These are phyloP conservation scores for Paguma larvata DNA, from an alignment of 2,797 vertebrate species.

Conservation along the genomic window DNA sequence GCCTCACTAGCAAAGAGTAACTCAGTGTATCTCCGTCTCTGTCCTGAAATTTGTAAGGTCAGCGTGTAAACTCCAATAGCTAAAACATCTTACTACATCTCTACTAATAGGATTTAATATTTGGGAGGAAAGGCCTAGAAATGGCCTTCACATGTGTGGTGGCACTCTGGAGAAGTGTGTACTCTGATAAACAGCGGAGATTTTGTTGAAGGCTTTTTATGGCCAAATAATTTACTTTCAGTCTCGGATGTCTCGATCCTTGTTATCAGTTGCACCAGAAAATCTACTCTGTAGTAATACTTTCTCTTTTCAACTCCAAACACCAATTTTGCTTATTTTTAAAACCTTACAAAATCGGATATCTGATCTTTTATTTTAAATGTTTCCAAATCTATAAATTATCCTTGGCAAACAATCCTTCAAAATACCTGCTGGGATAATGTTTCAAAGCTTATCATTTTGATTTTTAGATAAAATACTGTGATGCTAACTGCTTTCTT, in stretches of 20 bases:
- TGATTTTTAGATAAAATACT: constrained; percentile 28
- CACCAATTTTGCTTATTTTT: constrained; percentile 10
- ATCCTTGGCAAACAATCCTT: background rate
- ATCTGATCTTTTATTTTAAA: background rate
- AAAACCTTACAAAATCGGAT: background rate
- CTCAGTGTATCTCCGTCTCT: background rate
- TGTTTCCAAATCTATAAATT: constrained; percentile 22
- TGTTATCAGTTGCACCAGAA: background rate
- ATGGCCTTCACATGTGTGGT: background rate
- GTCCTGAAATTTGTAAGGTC: background rate
- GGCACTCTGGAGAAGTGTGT: background rate
- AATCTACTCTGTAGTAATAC: constrained; percentile 16
- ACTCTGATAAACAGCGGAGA: background rate
- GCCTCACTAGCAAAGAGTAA: background rate
- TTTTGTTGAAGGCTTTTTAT: constrained; percentile 18
- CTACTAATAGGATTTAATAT: background rate
- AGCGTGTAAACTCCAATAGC: background rate
- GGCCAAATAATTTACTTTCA: constrained; percentile 25
- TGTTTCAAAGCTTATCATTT: background rate
- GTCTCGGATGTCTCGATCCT: background rate
- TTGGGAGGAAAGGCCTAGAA: constrained; percentile 8
- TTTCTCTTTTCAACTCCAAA: constrained; percentile 20
- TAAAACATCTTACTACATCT: background rate
- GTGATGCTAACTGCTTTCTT: background rate
- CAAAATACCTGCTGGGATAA: background rate